phyloP scores from a whole-genome alignment of 1,140 invertebrate species.

The Leptinotarsa lineolata region DNA sequence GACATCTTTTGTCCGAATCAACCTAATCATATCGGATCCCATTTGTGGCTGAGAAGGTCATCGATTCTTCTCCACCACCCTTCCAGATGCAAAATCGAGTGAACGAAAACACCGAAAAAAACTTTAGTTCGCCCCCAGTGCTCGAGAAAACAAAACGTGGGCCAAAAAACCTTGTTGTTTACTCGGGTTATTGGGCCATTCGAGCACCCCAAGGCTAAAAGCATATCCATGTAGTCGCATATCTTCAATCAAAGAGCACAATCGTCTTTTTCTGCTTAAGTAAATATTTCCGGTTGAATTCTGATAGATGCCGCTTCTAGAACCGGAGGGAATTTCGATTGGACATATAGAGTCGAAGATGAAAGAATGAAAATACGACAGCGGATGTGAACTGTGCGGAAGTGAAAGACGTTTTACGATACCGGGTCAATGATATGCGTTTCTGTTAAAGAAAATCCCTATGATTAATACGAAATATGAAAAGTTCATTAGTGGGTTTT shows the following conservation, averaged over 20 bases:
- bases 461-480: too few species aligned
- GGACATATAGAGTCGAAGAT: not conserved
- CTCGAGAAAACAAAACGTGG: not conserved
- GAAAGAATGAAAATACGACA: not conserved
- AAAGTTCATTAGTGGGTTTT: too few species aligned
- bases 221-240: constrained; percentile 7
- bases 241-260: not conserved
- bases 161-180: not conserved
- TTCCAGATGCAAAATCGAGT: too few species aligned
- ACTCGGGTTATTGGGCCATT: constrained; percentile 9
- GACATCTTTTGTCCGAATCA: too few species aligned
- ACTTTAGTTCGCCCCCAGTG: too few species aligned
- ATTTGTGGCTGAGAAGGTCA: too few species aligned
- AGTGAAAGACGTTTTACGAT: too few species aligned
- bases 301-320: not conserved
- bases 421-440: too few species aligned
- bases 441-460: too few species aligned
- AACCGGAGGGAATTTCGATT: not conserved
- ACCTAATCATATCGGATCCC: too few species aligned
- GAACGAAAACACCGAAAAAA: too few species aligned
- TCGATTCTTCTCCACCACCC: too few species aligned
- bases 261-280: not conserved
- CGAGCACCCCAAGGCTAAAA: not conserved
- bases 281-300: not conserved
- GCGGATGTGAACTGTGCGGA: not conserved